Evolutionary conservation across 2,113 vertebrate genomes (phyloP).

Genomic region (Archocentrus centrarchus): DNA sequence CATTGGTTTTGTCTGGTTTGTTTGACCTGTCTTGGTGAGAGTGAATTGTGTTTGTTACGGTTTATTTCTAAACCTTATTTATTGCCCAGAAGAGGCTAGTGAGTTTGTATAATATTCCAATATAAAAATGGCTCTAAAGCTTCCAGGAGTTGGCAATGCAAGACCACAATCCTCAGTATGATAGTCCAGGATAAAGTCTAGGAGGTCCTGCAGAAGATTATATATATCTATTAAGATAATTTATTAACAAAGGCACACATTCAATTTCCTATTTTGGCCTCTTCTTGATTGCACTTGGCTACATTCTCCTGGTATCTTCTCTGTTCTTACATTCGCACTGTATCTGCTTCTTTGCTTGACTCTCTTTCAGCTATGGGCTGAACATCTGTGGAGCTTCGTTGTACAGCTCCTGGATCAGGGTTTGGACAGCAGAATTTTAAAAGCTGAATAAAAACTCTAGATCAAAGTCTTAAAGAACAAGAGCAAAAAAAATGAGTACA

Average conservation of each 20-base stretch:
- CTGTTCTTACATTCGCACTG: neutral
- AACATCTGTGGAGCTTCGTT: neutral
- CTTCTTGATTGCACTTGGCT: neutral
- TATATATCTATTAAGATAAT: neutral
- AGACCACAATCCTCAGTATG: neutral
- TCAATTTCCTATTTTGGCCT: neutral
- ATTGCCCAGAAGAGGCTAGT: neutral
- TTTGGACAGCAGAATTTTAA: conserved; percentile 12
- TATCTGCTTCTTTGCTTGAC: neutral
- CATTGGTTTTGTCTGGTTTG: neutral
- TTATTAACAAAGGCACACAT: neutral
- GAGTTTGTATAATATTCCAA: neutral
- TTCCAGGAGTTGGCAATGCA: neutral
- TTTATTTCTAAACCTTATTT: neutral
- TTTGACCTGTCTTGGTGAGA: neutral
- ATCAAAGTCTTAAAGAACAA: conserved; percentile 5
- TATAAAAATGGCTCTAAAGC: neutral
- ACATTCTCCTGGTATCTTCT: no score
- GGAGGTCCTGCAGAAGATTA: neutral
- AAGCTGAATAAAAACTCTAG: neutral
- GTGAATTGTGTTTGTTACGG: neutral
- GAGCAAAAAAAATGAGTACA: neutral
- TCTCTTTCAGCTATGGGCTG: neutral
- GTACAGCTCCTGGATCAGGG: neutral
- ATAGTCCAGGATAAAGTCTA: neutral